A percentile compares a stretch with the other conserved stretches of the same genome.
Evolutionary conservation across 1,140 invertebrate genomes (phyloP).

Genomic region (Nymphalis io): DNA sequence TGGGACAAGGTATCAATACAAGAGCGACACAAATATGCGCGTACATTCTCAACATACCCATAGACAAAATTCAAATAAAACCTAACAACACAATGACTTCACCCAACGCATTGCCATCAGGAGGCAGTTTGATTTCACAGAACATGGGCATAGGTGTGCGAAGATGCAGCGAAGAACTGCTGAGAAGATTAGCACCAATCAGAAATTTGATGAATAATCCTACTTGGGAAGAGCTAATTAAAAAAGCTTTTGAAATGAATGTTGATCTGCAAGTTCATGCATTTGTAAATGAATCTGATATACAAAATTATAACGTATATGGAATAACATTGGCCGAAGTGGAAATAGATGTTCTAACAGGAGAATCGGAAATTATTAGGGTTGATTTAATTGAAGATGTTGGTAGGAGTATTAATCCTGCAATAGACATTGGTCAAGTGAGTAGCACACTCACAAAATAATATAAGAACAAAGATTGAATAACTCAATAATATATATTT

Average conservation of each 20-base stretch:
- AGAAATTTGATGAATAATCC: slow-evolving; percentile 80
- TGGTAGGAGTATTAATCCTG: slow-evolving; percentile 87
- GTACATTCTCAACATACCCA: slow-evolving; percentile 84
- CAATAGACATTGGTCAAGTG: slow-evolving; percentile 91
- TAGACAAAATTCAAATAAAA: slow-evolving; percentile 85
- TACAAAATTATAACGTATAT: slow-evolving; percentile 16
- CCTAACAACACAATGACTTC: slow-evolving; percentile 62
- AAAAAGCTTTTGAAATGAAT: slow-evolving; percentile 76
- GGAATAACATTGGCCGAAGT: slow-evolving; percentile 71
- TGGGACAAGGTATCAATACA: slow-evolving; percentile 90
- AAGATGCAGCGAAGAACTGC: slow-evolving; percentile 83
- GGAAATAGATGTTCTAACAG: slow-evolving; percentile 53
- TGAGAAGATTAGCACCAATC: slow-evolving; percentile 82
- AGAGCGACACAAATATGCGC: slow-evolving; percentile 88
- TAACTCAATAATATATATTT: neutral
- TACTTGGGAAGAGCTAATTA: slow-evolving; percentile 83
- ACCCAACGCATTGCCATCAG: slow-evolving; percentile 62
- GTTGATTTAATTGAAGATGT: slow-evolving; percentile 85
- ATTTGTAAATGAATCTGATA: slow-evolving; percentile 10
- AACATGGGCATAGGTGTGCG: slow-evolving; percentile 81
- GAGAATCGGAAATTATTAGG: neutral
- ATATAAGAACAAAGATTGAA: neutral
- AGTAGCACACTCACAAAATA: slow-evolving; percentile 12
- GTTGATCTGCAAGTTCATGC: slow-evolving; percentile 81
- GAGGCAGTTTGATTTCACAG: slow-evolving; percentile 80